These are phyloP conservation scores for Melanotaenia maccullochi DNA, from an alignment of 2,797 vertebrate genomes.

Conservation along the genomic window DNA sequence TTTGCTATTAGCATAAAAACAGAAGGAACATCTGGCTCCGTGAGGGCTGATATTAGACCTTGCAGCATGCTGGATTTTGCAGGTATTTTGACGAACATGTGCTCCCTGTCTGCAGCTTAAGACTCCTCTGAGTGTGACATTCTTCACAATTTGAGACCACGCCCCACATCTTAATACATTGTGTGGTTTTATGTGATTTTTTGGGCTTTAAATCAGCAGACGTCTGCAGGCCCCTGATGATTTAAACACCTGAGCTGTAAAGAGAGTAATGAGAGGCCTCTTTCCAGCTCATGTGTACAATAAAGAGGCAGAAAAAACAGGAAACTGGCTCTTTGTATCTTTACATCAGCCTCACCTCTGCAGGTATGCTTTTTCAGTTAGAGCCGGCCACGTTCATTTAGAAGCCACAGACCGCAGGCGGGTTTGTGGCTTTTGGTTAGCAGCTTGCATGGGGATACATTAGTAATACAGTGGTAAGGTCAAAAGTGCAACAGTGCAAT, in stretches of 20 bases:
- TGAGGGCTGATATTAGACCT: slow-evolving; percentile 11
- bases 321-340: slow-evolving; percentile 9
- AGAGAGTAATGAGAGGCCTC: slow-evolving; percentile 21
- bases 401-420: slow-evolving; percentile 19
- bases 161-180: slow-evolving; percentile 7
- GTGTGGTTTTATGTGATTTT: slow-evolving; percentile 16
- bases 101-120: slow-evolving; percentile 8
- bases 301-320: slow-evolving; percentile 23
- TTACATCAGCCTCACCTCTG: slow-evolving; percentile 25
- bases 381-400: slow-evolving; percentile 26
- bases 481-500: slow-evolving; percentile 25
- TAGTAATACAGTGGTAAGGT: slow-evolving; percentile 25
- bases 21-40: slow-evolving; percentile 8
- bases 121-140: slow-evolving; percentile 30
- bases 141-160: slow-evolving; percentile 33
- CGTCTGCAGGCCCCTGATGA: slow-evolving; percentile 32
- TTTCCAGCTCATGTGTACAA: slow-evolving; percentile 26
- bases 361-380: slow-evolving; percentile 41
- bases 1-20: slow-evolving; percentile 15
- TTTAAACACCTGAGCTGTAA: slow-evolving; percentile 59
- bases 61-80: slow-evolving; percentile 19
- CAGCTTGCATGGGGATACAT: slow-evolving; percentile 21
- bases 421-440: slow-evolving; percentile 25
- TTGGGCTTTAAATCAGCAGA: background rate
- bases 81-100: slow-evolving; percentile 17